Percentiles rank a stretch among this genome's conserved stretches.
phyloP scores from a whole-genome alignment of 2,113 vertebrate species.

The Grantiella picta region DNA sequence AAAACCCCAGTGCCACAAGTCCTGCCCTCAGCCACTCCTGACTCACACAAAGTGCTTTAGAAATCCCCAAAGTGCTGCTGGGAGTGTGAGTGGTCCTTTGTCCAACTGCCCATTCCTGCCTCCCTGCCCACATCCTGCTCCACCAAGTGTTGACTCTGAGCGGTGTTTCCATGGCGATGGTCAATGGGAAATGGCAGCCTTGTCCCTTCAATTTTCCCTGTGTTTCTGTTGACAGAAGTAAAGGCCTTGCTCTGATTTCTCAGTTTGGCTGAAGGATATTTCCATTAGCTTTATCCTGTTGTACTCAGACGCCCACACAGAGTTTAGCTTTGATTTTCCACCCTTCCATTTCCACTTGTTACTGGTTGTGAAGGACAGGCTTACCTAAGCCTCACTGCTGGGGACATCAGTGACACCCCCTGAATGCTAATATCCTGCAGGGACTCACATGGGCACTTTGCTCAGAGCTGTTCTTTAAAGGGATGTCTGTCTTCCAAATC shows the following conservation, averaged over 20 bases:
- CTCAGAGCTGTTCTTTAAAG: background rate
- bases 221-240: conserved; percentile 41
- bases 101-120: background rate
- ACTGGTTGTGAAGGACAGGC: background rate
- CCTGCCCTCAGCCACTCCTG: background rate
- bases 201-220: conserved; percentile 25
- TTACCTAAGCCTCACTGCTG: background rate
- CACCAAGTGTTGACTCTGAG: conserved; percentile 19
- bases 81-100: accelerated
- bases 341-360: background rate
- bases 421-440: background rate
- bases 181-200: conserved; percentile 54
- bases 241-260: conserved; percentile 54
- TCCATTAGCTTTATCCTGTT: conserved; percentile 43
- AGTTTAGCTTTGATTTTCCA: background rate
- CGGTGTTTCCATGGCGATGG: conserved; percentile 69
- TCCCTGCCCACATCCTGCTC: background rate
- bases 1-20: background rate
- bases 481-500: background rate
- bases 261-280: conserved; percentile 37
- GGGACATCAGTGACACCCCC: background rate
- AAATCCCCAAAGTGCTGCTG: background rate
- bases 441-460: accelerated
- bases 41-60: background rate
- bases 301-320: conserved; percentile 2